Base-by-base conservation (phyloP, 2,888 invertebrate species). In the Adelphocoris suturalis region DNA sequence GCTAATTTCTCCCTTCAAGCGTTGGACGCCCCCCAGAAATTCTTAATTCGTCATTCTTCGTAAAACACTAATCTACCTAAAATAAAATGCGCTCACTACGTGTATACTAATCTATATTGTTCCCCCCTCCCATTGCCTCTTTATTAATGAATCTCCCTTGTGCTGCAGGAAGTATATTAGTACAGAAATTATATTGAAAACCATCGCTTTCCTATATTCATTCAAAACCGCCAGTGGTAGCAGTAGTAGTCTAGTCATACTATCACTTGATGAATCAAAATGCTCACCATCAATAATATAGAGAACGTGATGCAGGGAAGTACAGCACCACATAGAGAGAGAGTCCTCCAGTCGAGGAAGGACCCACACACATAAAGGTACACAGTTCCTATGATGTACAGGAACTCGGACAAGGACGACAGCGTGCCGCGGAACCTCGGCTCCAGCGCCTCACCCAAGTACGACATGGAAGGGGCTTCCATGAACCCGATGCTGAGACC, bases 381-480 rank as follows among this genome's bases (percentile, higher is more conserved):
- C 11, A 84, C 19, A 9, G 84, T 75, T 23, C 89, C 89, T n/a
- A 75, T 27, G 68, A 89, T 84, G 68, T 82, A 89, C 27, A 89
- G 52, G 46, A 89, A 75, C 28, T 89, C 84, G 4, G 89, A 61
- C 14, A 82, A n/a, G 0, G 89, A 82, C 11, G 89, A 68, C 11
- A 89, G 68, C 47, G 89, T 89, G n/a, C 89, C 89, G 11, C 89
- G 61, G 28, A 48, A 84, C 19, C 55, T 37, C 7, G 89, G 89
- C 48, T 89, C 28, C 52, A 82, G 16, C 16, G 95, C 93, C 94
- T 95, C 95, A 3, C 95, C 95, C 46, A 95, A 94, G 90, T 95
- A 95, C 0, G 95, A 95, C 16, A 95, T 93, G 0, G 94, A 94
- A 0, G 95, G 95, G 0, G 95, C 95, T 92, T 95, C 95, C 95